phyloP scores from a whole-genome alignment of 1,140 invertebrate species.

The Eubasilissa regina region DNA sequence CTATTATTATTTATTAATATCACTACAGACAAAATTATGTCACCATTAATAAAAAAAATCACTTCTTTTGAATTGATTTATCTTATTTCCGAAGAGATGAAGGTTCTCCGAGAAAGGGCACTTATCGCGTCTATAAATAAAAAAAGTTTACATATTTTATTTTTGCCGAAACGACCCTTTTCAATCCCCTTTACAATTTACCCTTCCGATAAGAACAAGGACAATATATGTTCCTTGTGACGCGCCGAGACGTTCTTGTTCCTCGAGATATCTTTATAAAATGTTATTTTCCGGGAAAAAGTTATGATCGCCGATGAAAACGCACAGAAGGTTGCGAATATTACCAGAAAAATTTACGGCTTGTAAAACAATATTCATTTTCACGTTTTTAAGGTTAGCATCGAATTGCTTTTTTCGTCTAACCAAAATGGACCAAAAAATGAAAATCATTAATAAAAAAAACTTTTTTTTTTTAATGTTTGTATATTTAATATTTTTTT shows the following conservation, averaged over 20 bases:
- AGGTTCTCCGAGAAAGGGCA: neutral
- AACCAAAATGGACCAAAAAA: too few species aligned
- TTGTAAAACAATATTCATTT: too few species aligned
- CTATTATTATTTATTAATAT: too few species aligned
- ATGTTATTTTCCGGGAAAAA: conserved; percentile 13
- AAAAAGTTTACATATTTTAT: conserved; percentile 42
- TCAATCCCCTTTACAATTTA: conserved; percentile 23
- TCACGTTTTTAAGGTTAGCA: too few species aligned
- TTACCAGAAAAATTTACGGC: neutral
- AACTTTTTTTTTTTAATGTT: too few species aligned
- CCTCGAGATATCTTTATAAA: conserved; percentile 26
- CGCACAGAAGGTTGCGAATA: neutral
- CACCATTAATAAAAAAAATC: too few species aligned
- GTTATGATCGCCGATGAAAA: conserved; percentile 1
- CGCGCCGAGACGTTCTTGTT: conserved; percentile 22
- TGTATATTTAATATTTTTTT: too few species aligned
- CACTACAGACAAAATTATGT: too few species aligned
- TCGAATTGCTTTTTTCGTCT: too few species aligned
- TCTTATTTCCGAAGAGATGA: too few species aligned
- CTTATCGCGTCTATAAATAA: conserved; percentile 41
- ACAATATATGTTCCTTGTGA: conserved; percentile 30
- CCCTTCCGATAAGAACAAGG: conserved; percentile 36
- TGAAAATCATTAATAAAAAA: too few species aligned
- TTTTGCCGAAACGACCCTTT: conserved; percentile 33
- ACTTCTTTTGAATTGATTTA: too few species aligned